Base-by-base conservation (phyloP, 1,140 invertebrate genomes). In the Drosophila lacteicornis region DNA sequence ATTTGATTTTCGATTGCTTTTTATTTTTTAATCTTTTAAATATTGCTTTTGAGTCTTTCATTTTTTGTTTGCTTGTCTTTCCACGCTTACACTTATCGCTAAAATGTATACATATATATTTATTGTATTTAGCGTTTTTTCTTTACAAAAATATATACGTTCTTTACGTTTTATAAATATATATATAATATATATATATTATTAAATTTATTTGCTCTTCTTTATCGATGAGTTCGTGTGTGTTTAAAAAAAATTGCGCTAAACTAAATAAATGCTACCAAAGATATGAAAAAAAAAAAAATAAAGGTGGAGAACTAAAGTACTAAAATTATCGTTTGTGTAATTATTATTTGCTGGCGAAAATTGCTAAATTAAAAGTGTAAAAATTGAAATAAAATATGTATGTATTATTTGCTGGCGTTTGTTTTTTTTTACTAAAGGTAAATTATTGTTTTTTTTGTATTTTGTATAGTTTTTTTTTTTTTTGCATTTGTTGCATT, bases 31-130 rank as follows among this genome's bases (percentile, higher is more conserved):
- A 8, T 63, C 65, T 74, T 68, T 62, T 47, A 71, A 79, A 91
- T 91, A 91, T 91, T 91, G 86, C 82, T 91, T 91, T 91, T 91
- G 86, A 91, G 86, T 91, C 86, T 91, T 91, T 91, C 87, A 79
- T 88, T 82, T 82, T 63, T 38, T 74, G 51, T 75, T 82, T 70
- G 59, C 51, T 50, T 50, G 22, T 50, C 22, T 74, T 59, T 51
- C 60, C 65, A 76, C 70, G 63, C 45, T 46, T 86, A 62, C 56
- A 46, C 75, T 65, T 66, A 76, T 49, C n/a, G 38, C 67, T 71
- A 60, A 55, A 19, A 40, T 51, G 13, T 62, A 58, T 46, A 30
- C 40, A 42, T 67, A 59, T 75, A 78, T 75, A 63, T 59, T 65
- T 50, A 45, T 30, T 57, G 57, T 47, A 47, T 30, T 77, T 59